Evolutionary conservation across 2,888 invertebrate genomes (phyloP).

Genomic region (Halictus quadricinctus): DNA sequence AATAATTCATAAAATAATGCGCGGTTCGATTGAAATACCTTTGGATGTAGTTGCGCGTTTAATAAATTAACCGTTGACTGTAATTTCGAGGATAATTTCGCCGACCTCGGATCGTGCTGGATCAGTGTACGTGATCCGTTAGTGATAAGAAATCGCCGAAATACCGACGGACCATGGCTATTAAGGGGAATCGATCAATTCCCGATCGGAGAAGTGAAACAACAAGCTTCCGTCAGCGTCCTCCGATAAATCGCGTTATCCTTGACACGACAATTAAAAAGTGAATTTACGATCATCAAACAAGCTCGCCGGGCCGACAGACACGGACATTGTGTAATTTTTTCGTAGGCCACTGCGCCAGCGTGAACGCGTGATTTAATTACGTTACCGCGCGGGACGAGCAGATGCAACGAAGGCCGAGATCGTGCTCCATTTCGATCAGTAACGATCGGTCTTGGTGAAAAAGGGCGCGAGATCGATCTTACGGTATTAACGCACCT

Average conservation of each 20-base stretch:
- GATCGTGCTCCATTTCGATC: conserved; percentile 64
- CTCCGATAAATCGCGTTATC: not conserved
- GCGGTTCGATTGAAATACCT: conserved; percentile 65
- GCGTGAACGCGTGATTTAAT: conserved; percentile 22
- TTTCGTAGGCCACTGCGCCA: not conserved
- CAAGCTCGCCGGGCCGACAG: not conserved
- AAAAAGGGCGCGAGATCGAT: conserved; percentile 58
- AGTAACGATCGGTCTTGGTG: conserved; percentile 64
- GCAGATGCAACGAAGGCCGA: conserved; percentile 40
- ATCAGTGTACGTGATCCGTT: conserved; percentile 32
- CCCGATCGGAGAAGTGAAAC: conserved; percentile 1
- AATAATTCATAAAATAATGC: conserved; percentile 68
- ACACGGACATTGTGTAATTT: conserved; percentile 4
- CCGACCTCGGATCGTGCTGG: conserved; percentile 17
- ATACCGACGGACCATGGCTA: conserved; percentile 19
- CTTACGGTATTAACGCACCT: conserved; percentile 58
- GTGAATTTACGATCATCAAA: not conserved
- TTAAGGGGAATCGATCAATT: conserved; percentile 49
- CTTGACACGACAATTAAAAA: not conserved
- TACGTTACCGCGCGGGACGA: not conserved
- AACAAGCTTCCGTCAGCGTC: not conserved
- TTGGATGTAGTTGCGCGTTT: conserved; percentile 57
- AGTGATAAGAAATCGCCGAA: conserved; percentile 42
- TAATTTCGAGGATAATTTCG: conserved; percentile 64
- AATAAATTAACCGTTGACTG: conserved; percentile 67